Evolutionary conservation across 2,888 invertebrate species (phyloP), one percentile per base, ranked within the genome.

Genomic region (Antheraea yamamai): DNA sequence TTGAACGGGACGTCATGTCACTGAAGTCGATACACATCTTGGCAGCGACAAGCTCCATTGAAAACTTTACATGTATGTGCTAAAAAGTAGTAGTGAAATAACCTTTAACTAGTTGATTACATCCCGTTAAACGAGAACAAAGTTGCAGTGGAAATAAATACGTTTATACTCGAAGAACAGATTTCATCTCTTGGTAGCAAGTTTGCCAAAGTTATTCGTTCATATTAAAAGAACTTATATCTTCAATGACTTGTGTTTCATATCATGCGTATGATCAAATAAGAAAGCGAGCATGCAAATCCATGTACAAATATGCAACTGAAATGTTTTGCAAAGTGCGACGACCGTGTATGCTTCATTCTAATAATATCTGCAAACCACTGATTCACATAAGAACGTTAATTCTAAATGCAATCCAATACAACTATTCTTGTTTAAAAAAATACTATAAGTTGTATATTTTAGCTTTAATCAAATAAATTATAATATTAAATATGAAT

Each of bases 311-410:
- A 79, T 82, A 80, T 85, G 82, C 82, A 84, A 74, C 76, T 75
- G 66, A 74, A 66, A 74, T 47, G 84, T 86, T 86, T 87, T 84
- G 82, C 83, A 79, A 87, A 88, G 91, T 88, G 88, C 90, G 90
- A 86, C 84, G 91, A 91, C 91, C 91, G 87, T 85, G 79, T 79
- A 81, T 80, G 84, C 84, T 84, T 84, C 82, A 82, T 83, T 89
- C 91, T 91, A 91, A 87, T 89, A 87, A 91, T 91, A 91, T 85
- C 88, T 80, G 81, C 84, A 80, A 73, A 70, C 72, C 74, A 75
- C 75, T 78, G 77, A 75, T 61, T 61, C 61, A 72, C 20, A 20
- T 47, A 72, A 58, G 47, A 51, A 58, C 74, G 61, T 30, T 75
- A 72, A 72, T 71, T 70, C 8, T 39, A 4, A 70, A 8, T 23